Evolutionary conservation across 1,140 invertebrate species (phyloP).

Genomic region (Magallana angulata): DNA sequence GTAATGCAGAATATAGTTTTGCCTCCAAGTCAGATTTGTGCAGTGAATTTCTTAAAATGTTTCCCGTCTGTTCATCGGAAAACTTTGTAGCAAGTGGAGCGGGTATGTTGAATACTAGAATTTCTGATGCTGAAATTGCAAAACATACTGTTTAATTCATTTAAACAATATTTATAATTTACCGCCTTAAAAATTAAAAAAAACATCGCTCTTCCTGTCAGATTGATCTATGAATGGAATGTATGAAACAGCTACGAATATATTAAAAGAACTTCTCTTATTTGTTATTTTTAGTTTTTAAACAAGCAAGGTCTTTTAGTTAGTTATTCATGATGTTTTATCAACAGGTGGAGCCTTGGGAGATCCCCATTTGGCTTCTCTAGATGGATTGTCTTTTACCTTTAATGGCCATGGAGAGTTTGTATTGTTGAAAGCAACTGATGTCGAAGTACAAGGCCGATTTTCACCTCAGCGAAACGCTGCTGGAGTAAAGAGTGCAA

Average conservation of each 20-base stretch:
- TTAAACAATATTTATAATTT: too few species aligned
- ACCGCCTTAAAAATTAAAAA: too few species aligned
- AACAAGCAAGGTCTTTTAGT: too few species aligned
- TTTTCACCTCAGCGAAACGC: not conserved
- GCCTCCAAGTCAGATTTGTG: not conserved
- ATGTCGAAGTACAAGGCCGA: conserved; percentile 39
- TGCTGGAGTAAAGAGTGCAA: conserved; percentile 39
- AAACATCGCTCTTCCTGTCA: too few species aligned
- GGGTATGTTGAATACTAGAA: not conserved
- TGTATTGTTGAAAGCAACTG: conserved; percentile 20
- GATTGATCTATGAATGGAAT: too few species aligned
- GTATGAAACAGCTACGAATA: too few species aligned
- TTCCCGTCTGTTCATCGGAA: not conserved
- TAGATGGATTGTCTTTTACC: conserved; percentile 49
- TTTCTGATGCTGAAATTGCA: not conserved
- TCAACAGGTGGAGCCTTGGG: conserved; percentile 38
- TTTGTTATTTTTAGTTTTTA: too few species aligned
- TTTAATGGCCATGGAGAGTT: conserved; percentile 56
- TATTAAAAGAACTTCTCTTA: too few species aligned
- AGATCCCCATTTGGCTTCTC: conserved; percentile 50
- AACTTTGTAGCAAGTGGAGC: conserved; percentile 33
- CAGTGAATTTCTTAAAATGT: not conserved
- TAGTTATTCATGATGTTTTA: too few species aligned
- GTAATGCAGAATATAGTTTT: conserved; percentile 1
- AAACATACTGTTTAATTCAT: too few species aligned